Conservation (phyloP, 2,888 invertebrate genomes). For the Philonicus albiceps region DNA sequence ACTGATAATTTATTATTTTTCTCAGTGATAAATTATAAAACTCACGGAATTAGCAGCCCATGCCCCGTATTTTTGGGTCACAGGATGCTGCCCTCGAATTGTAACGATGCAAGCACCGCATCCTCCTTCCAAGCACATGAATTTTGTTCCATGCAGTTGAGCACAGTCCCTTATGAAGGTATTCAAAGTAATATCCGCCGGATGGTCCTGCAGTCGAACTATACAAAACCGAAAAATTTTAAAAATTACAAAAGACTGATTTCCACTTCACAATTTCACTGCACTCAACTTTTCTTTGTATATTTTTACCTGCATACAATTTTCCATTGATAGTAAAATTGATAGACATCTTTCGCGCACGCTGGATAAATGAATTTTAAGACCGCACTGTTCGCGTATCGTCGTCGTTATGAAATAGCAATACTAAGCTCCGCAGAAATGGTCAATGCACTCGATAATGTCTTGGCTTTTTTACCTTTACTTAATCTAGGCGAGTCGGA, state of each 20-base stretch:
- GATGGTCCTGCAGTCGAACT: conserved; percentile 19
- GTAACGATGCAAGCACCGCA: conserved; percentile 68
- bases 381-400: not conserved
- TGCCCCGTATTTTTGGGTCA: conserved; percentile 17
- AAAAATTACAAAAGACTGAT: not conserved
- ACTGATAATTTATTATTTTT: not conserved
- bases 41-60: conserved; percentile 35
- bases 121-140: conserved; percentile 70
- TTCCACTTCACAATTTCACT: not conserved
- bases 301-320: not conserved
- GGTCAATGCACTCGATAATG: not conserved
- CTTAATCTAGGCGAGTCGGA: not conserved
- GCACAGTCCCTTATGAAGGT: conserved; percentile 66
- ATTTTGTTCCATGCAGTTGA: conserved; percentile 67
- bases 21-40: not conserved
- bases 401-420: not conserved
- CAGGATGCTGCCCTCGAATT: conserved; percentile 51
- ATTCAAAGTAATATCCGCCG: conserved; percentile 64
- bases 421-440: not conserved
- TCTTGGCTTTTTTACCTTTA: not conserved
- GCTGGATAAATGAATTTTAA: not conserved
- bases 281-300: not conserved
- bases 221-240: not conserved
- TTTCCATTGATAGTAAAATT: conserved; percentile 34
- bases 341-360: not conserved